Percentiles rank a stretch among this genome's conserved stretches.
Evolutionary conservation across 2,797 vertebrate genomes (phyloP).

Genomic region (Platyrinchus mystaceus): DNA sequence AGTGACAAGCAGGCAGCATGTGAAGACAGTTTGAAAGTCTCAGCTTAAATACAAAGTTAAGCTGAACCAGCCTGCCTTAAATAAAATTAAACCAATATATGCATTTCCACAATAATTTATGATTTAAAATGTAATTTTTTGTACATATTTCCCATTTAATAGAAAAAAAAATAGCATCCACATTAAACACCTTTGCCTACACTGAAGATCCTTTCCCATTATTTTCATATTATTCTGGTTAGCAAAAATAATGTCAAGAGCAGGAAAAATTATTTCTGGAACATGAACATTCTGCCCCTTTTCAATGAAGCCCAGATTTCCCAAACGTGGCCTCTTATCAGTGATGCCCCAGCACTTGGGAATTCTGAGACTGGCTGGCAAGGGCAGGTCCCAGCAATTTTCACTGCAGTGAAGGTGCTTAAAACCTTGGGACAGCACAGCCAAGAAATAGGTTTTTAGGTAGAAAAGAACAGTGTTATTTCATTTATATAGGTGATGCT

Average conservation of each 20-base stretch:
- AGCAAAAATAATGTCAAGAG: background rate
- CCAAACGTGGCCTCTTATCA: background rate
- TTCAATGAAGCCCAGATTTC: background rate
- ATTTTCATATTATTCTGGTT: background rate
- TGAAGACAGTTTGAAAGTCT: background rate
- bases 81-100: background rate
- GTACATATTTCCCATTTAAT: background rate
- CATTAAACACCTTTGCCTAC: background rate
- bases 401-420: background rate
- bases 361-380: background rate
- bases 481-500: background rate
- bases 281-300: background rate
- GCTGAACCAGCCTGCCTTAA: background rate
- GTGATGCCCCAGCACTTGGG: background rate
- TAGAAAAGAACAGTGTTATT: fast-evolving
- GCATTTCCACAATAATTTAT: background rate
- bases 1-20: background rate
- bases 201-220: background rate
- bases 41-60: background rate
- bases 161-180: background rate
- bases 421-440: background rate
- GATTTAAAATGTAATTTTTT: background rate
- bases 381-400: background rate
- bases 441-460: background rate
- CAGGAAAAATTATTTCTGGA: background rate